Evolutionary conservation across 1,140 invertebrate genomes (phyloP).

Genomic region (Anagrus nilaparvatae): DNA sequence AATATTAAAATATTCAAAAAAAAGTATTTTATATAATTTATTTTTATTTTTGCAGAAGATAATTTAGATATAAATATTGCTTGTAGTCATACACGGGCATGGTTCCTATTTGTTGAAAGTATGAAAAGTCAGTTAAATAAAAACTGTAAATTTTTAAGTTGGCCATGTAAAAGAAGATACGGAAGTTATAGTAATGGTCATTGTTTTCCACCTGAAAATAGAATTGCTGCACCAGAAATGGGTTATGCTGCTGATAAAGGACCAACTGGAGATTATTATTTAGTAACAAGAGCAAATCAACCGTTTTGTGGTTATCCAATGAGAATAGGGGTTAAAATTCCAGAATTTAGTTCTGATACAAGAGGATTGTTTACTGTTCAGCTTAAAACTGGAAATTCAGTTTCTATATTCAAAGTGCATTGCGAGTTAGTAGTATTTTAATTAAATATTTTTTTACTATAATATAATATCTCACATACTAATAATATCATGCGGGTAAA

Average conservation of each 20-base stretch:
- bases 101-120: slow-evolving; percentile 62
- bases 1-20: no score
- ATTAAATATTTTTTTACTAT: background rate
- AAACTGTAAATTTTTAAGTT: slow-evolving; percentile 39
- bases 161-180: slow-evolving; percentile 37
- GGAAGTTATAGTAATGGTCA: slow-evolving; percentile 32
- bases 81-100: slow-evolving; percentile 63
- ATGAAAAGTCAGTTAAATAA: slow-evolving; percentile 39
- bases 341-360: slow-evolving; percentile 28
- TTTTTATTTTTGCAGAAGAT: slow-evolving; percentile 32
- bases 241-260: slow-evolving; percentile 34
- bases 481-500: background rate
- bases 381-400: slow-evolving; percentile 26
- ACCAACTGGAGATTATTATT: slow-evolving; percentile 35
- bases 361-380: slow-evolving; percentile 34
- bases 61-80: slow-evolving; percentile 45
- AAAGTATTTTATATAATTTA: no score
- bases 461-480: background rate
- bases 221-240: slow-evolving; percentile 35
- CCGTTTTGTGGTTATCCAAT: slow-evolving; percentile 45
- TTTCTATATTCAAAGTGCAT: slow-evolving; percentile 31
- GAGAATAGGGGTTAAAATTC: slow-evolving; percentile 33
- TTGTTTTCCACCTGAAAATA: slow-evolving; percentile 38
- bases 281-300: slow-evolving; percentile 34
- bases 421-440: slow-evolving; percentile 32